Base-by-base conservation (phyloP, 2,113 vertebrate genomes). In the Corynorhinus townsendii region DNA sequence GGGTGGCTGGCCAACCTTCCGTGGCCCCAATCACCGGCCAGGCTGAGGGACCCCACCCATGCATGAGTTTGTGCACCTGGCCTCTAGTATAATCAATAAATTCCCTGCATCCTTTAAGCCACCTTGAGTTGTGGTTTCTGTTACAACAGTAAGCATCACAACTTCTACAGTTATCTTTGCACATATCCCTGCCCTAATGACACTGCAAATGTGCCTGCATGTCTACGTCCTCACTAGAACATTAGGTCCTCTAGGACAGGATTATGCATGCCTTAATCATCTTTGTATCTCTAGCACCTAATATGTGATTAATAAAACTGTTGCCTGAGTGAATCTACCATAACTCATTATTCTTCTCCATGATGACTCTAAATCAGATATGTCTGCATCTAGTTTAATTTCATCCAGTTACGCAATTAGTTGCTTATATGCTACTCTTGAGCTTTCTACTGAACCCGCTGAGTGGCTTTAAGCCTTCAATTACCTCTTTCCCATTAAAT, bases 401-500 rank as follows among this genome's bases (percentile, higher is more conserved):
- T 89, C 76, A 91, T 54, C 20, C 62, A 94, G 54, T 79, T 87
- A 85, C 19, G 72, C 0, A 90, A 84, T 54, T 79, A 77, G 35
- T 71, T 64, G 56, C n/a, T 52, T 75, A 68, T 45, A 73, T 86
- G 38, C 22, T 90, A 87, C 20, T 90, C 26, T 4, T 84, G 38
- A 79, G 22, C 47, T 80, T 85, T 89, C 54, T 86, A 89, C 16
- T 86, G 88, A 88, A 86, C 80, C 15, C 54, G 73, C 33, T 15
- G 17, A 95, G 30, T 90, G 43, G 35, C 33, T 95, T 89, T 85
- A 93, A 66, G 40, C 52, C 22, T 95, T 90, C 45, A 90, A 52
- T 40, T 75, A 82, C 35, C 56, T 45, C 38, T 69, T 77, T 62
- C 47, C 14, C 28, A 91, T 40, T 28, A 94, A 95, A 85, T 92